A percentile compares a stretch with the other conserved stretches of the same genome.
These are phyloP conservation scores for Amphiprion clarkii DNA, from an alignment of 2,797 vertebrate genomes.

Conservation along the genomic window DNA sequence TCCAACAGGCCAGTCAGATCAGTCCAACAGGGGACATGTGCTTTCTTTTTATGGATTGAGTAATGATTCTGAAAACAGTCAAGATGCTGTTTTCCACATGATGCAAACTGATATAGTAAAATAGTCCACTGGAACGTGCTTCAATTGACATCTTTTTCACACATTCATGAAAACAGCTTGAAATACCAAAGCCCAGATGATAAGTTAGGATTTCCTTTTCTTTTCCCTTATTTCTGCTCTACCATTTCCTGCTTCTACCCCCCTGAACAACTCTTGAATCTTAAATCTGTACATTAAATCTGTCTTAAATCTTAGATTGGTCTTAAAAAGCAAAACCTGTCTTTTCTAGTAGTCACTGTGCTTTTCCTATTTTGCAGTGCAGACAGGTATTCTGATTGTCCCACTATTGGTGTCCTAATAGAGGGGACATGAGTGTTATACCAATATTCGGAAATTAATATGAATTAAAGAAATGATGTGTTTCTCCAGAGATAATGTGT, in stretches of 20 bases:
- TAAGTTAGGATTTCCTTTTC: conserved; percentile 1
- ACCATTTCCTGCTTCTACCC: background rate
- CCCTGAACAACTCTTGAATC: background rate
- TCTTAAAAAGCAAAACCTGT: background rate
- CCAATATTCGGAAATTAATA: background rate
- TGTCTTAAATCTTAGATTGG: background rate
- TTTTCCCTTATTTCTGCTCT: conserved; percentile 12
- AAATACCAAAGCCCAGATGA: conserved; percentile 24
- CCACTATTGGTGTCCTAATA: background rate
- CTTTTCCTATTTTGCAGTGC: background rate
- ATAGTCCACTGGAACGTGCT: conserved; percentile 9
- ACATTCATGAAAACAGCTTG: conserved; percentile 12
- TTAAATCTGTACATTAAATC: background rate
- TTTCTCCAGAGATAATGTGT: background rate
- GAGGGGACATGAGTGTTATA: background rate
- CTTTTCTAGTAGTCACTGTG: background rate
- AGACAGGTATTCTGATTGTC: background rate
- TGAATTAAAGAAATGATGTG: background rate
- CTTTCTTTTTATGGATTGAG: conserved; percentile 1
- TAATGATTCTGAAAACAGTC: conserved; percentile 2
- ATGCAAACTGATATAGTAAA: background rate
- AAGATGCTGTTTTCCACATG: conserved; percentile 14
- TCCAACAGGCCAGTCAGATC: background rate
- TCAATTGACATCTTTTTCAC: conserved; percentile 16
- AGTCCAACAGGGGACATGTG: conserved; percentile 10